A percentile compares a stretch with the other conserved stretches of the same genome.
phyloP scores from a whole-genome alignment of 2,888 invertebrate species.

The Ennomos erosarius region DNA sequence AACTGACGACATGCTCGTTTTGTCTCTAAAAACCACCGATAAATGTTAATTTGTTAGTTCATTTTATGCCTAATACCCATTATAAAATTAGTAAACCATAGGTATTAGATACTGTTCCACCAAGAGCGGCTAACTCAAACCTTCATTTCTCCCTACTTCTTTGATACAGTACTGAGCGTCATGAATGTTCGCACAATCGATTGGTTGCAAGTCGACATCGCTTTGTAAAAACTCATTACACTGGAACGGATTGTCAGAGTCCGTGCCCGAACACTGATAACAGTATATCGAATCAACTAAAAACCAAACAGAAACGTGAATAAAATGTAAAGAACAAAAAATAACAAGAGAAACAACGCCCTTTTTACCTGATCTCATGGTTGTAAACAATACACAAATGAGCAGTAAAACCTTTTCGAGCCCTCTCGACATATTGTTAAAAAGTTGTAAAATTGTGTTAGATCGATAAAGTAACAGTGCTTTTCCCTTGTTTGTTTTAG shows the following conservation, averaged over 20 bases:
- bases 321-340: constrained; percentile 45
- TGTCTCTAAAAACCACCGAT: too few relatives aligned
- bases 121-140: constrained; percentile 75
- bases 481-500: constrained; percentile 5
- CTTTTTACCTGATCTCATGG: constrained; percentile 60
- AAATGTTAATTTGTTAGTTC: too few relatives aligned
- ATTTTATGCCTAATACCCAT: not conserved
- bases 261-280: constrained; percentile 95
- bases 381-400: constrained; percentile 46
- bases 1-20: too few relatives aligned
- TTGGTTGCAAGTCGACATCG: constrained; percentile 87
- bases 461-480: not conserved
- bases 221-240: constrained; percentile 92
- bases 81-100: constrained; percentile 12
- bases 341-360: constrained; percentile 52
- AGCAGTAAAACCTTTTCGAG: constrained; percentile 41
- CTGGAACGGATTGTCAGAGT: constrained; percentile 90
- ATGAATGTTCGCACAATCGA: constrained; percentile 91
- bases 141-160: constrained; percentile 96
- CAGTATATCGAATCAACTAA: constrained; percentile 90
- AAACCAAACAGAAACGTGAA: constrained; percentile 53
- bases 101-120: constrained; percentile 3
- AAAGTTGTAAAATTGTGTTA: constrained; percentile 15
- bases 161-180: constrained; percentile 96
- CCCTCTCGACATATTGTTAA: constrained; percentile 42